Evolutionary conservation across 2,888 invertebrate genomes (phyloP).

Genomic region (Stegophylla sp.): DNA sequence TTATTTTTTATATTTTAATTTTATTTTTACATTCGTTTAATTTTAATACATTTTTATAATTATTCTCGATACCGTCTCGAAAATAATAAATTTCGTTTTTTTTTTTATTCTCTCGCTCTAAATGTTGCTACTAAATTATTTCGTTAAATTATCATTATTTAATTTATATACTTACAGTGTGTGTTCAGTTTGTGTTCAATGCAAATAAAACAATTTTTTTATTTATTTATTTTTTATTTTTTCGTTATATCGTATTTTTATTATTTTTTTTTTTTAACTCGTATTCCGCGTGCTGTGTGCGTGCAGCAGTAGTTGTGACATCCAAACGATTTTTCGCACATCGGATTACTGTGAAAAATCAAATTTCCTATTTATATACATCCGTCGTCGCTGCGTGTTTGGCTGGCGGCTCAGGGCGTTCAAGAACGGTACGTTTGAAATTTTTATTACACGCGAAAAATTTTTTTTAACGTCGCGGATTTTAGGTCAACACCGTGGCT

Average conservation of each 20-base stretch:
- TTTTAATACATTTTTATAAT: not conserved
- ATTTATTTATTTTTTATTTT: not conserved
- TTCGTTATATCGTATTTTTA: not conserved
- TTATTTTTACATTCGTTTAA: not conserved
- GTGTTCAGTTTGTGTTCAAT: conserved; percentile 14
- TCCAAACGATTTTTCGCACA: conserved; percentile 4
- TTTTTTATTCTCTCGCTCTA: not conserved
- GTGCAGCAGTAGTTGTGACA: not conserved
- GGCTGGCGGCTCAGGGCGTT: conserved; percentile 18
- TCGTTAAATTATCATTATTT: not conserved
- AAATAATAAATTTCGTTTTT: conserved; percentile 4
- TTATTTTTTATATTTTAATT: conserved; percentile 3
- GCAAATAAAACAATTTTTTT: conserved; percentile 8
- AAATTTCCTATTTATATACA: not conserved
- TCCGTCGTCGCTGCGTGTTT: not conserved
- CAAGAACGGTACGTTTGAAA: conserved; percentile 40
- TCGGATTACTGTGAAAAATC: not conserved
- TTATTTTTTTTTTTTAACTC: not conserved
- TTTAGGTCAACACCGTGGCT: conserved; percentile 31
- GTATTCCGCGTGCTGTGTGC: conserved; percentile 10
- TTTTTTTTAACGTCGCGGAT: conserved; percentile 18
- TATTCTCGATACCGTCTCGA: not conserved
- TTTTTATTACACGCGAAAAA: conserved; percentile 9
- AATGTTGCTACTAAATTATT: not conserved
- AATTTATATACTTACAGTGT: conserved; percentile 12